Conservation (phyloP, 2,113 vertebrate genomes). For the Macquaria australasica region DNA sequence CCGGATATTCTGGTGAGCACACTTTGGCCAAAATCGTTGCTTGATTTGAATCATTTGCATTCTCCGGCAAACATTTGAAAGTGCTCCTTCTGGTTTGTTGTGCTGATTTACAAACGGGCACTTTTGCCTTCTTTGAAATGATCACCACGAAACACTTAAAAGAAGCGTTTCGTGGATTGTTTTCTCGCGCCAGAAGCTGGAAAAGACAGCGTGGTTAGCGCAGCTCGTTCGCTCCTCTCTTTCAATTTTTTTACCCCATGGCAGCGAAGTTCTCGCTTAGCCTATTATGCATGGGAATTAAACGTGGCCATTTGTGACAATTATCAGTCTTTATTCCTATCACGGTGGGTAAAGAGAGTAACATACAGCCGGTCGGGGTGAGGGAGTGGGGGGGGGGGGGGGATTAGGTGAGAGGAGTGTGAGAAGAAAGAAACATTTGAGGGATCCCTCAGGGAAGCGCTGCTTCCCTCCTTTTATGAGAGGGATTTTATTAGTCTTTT, state of each 20-base stretch:
- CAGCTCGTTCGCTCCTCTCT: not conserved
- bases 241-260: constrained; percentile 12
- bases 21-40: constrained; percentile 16
- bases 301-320: constrained; percentile 62
- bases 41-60: not conserved
- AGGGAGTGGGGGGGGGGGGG: constrained; percentile 4
- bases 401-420: constrained; percentile 59
- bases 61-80: not conserved
- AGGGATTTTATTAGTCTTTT: constrained; percentile 67
- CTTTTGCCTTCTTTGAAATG: not conserved
- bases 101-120: not conserved
- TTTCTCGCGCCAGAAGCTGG: constrained; percentile 4
- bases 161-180: constrained; percentile 31
- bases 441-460: constrained; percentile 73
- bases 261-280: constrained; percentile 47
- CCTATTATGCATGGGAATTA: constrained; percentile 50
- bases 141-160: not conserved
- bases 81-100: constrained; percentile 8
- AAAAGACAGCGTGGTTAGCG: not conserved
- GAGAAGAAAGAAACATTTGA: constrained; percentile 67
- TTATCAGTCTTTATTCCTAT: constrained; percentile 58
- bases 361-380: constrained; percentile 41
- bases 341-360: constrained; percentile 46
- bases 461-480: constrained; percentile 53
- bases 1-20: constrained; percentile 73